A percentile compares a stretch with the other conserved stretches of the same genome.
These are phyloP conservation scores for Nomada goodeniana DNA, from an alignment of 2,888 invertebrate genomes.

Conservation along the genomic window DNA sequence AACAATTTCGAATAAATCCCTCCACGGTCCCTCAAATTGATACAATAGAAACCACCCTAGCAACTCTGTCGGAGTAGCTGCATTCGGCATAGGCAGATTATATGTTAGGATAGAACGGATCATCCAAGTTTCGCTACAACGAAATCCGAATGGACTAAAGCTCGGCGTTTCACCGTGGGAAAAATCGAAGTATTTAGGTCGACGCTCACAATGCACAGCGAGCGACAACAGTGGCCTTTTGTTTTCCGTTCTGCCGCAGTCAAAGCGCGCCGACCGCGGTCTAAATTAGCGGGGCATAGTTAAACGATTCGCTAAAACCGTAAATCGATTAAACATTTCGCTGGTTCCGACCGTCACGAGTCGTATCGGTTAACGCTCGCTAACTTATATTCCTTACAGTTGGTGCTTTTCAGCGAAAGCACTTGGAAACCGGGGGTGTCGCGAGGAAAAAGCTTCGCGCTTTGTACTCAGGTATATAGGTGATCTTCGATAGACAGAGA, in stretches of 20 bases:
- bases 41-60: not conserved
- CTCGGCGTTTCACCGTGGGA: slow-evolving; percentile 25
- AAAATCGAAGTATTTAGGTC: slow-evolving; percentile 55
- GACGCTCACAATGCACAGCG: slow-evolving; percentile 44
- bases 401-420: no score
- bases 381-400: not conserved
- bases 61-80: not conserved
- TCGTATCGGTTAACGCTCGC: not conserved
- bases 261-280: slow-evolving; percentile 46
- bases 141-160: slow-evolving; percentile 34
- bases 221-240: slow-evolving; percentile 50
- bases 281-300: slow-evolving; percentile 44
- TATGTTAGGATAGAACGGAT: slow-evolving; percentile 26
- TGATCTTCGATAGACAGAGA: no score
- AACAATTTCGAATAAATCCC: not conserved
- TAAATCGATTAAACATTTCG: slow-evolving; percentile 23
- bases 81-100: slow-evolving; percentile 4
- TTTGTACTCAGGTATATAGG: no score
- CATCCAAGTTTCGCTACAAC: slow-evolving; percentile 25
- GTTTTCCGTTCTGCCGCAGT: slow-evolving; percentile 36
- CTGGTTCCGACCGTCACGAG: not conserved
- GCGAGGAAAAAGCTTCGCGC: no score
- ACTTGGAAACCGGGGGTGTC: no score
- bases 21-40: not conserved
- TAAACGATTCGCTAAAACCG: slow-evolving; percentile 30